phyloP scores from a whole-genome alignment of 2,113 vertebrate genomes.

The Phaethon lepturus region DNA sequence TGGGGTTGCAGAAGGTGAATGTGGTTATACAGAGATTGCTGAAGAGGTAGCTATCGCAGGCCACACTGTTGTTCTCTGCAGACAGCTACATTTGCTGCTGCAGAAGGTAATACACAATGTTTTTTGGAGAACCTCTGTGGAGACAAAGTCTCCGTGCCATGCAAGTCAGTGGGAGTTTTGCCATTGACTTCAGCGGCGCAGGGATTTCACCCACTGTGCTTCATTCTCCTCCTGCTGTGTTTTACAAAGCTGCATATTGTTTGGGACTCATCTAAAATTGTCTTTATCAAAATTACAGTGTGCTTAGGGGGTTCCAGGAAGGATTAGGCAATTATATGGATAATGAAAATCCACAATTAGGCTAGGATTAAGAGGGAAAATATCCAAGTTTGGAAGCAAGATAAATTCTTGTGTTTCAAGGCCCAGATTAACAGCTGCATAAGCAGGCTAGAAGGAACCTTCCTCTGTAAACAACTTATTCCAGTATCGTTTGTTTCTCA shows the following conservation, averaged over 20 bases:
- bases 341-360: slow-evolving; percentile 60
- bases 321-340: slow-evolving; percentile 48
- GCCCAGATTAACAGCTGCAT: neutral
- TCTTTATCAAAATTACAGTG: slow-evolving; percentile 40
- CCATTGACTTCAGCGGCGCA: neutral
- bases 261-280: neutral
- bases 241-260: slow-evolving; percentile 21
- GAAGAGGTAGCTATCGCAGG: neutral
- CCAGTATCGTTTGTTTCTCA: neutral
- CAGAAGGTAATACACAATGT: neutral
- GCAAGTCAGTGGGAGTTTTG: neutral
- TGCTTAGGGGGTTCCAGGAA: slow-evolving; percentile 9
- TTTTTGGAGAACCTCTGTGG: neutral
- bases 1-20: neutral
- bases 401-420: neutral
- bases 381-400: slow-evolving; percentile 53
- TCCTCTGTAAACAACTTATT: neutral
- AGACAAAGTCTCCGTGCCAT: neutral
- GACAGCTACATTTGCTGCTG: neutral
- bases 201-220: slow-evolving; percentile 41
- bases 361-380: slow-evolving; percentile 26
- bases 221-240: slow-evolving; percentile 5
- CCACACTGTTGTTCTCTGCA: neutral
- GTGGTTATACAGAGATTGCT: neutral
- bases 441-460: neutral